Evolutionary conservation across 2,113 vertebrate species (phyloP).

Genomic region (Phocoena sinus): DNA sequence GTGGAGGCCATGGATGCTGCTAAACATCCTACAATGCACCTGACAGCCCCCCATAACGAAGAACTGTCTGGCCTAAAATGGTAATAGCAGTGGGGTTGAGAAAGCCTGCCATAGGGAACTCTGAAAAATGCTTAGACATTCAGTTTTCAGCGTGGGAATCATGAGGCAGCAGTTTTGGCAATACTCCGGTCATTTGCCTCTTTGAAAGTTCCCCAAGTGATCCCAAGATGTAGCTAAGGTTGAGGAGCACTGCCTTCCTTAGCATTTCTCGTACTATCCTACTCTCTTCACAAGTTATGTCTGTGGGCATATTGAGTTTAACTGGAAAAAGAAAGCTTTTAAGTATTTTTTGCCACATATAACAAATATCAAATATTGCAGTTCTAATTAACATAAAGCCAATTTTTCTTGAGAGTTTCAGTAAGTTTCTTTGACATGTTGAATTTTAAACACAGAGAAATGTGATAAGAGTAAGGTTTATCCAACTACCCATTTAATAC

Average conservation of each 20-base stretch:
- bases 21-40: background rate
- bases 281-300: background rate
- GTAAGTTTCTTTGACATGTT: background rate
- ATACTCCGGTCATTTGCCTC: background rate
- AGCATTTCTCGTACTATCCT: background rate
- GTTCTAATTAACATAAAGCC: background rate
- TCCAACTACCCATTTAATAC: background rate
- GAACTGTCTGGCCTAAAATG: background rate
- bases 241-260: background rate
- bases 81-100: background rate
- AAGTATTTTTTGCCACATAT: background rate
- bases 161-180: background rate
- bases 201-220: background rate
- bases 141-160: background rate
- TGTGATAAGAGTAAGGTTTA: slow-evolving; percentile 25
- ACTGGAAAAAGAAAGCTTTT: background rate
- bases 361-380: background rate
- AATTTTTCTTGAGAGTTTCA: background rate
- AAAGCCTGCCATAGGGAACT: background rate
- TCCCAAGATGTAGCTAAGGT: background rate
- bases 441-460: slow-evolving; percentile 34
- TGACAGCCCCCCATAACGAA: background rate
- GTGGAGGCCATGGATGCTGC: background rate
- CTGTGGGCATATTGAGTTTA: background rate
- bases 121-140: background rate